Percentiles rank a stretch among this genome's conserved stretches.
These are phyloP conservation scores for Dynastes maya DNA, from an alignment of 2,888 invertebrate genomes.

Conservation along the genomic window DNA sequence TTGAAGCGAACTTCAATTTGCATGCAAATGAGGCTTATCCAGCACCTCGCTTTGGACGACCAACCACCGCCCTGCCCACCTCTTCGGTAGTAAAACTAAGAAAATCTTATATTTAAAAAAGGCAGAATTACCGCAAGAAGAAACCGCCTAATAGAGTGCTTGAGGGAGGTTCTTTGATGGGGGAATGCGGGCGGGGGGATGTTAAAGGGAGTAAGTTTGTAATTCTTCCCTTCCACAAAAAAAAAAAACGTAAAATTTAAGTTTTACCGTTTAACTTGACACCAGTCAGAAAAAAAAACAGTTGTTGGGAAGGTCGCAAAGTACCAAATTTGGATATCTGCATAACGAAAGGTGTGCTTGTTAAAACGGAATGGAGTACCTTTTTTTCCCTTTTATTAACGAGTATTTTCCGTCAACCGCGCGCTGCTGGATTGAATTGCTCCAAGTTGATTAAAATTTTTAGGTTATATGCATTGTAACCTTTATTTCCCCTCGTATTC, in stretches of 20 bases:
- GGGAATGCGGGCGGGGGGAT: neutral
- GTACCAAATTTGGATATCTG: neutral
- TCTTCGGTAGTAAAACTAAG: neutral
- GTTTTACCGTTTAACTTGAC: neutral
- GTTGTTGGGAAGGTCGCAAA: neutral
- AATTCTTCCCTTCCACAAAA: neutral
- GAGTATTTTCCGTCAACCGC: conserved; percentile 2
- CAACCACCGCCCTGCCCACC: neutral
- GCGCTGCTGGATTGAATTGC: neutral
- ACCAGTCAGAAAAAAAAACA: neutral
- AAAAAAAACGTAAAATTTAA: conserved; percentile 20
- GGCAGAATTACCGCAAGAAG: neutral
- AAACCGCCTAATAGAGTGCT: neutral
- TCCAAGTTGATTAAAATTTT: conserved; percentile 17
- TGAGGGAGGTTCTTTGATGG: neutral
- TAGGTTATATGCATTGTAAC: conserved; percentile 7
- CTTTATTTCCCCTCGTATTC: too few species aligned
- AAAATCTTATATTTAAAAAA: conserved; percentile 18
- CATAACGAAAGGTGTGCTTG: neutral
- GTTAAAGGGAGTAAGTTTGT: neutral
- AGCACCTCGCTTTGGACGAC: neutral
- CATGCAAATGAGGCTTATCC: conserved; percentile 14
- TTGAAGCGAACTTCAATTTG: conserved; percentile 23
- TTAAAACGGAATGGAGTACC: neutral
- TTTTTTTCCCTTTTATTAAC: neutral